Evolutionary conservation across 2,888 invertebrate genomes (phyloP).

Genomic region (Drosophila ochracea): DNA sequence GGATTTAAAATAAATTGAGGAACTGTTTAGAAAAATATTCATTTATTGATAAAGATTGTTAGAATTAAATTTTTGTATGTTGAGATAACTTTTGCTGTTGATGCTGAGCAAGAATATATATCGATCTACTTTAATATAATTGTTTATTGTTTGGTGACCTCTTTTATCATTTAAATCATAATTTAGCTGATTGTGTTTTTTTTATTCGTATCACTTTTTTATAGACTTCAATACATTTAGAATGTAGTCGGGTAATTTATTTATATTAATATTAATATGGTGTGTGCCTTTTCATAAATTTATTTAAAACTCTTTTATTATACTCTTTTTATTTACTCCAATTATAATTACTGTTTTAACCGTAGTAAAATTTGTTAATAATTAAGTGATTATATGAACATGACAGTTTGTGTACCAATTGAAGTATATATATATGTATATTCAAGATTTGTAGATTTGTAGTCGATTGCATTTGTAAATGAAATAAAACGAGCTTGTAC

Average conservation of each 20-base stretch:
- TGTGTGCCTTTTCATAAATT: neutral
- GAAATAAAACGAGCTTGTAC: conserved; percentile 1
- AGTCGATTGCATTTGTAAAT: conserved; percentile 23
- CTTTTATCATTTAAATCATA: neutral
- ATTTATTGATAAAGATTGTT: neutral
- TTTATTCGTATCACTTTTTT: neutral
- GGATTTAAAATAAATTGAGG: neutral
- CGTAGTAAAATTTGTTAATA: neutral
- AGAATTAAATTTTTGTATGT: neutral
- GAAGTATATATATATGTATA: neutral
- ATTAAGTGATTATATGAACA: neutral
- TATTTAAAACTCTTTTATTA: neutral
- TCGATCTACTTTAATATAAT: neutral
- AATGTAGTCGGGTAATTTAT: neutral
- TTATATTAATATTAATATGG: neutral
- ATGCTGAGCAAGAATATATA: neutral
- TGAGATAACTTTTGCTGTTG: neutral
- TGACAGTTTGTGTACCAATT: neutral
- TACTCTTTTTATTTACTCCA: neutral
- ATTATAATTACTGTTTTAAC: neutral
- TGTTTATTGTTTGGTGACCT: neutral
- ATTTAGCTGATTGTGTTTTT: neutral
- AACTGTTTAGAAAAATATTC: neutral
- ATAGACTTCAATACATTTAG: neutral
- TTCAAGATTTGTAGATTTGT: conserved; percentile 3